These are phyloP conservation scores for Pristionchus japonicus DNA, from an alignment of 2,888 invertebrate species.

Conservation along the genomic window DNA sequence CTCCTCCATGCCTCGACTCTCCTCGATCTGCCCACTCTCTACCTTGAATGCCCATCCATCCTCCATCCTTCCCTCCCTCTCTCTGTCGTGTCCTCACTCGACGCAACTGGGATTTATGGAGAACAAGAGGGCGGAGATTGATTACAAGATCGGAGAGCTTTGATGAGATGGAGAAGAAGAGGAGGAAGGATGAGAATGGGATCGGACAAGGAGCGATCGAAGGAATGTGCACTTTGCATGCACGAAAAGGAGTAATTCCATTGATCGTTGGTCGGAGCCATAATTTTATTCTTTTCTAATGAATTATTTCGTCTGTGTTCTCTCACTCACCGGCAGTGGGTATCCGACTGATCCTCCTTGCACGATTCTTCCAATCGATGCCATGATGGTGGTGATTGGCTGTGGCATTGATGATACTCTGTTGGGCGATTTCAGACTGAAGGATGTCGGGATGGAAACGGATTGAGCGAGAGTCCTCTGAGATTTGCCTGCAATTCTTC, in stretches of 20 bases:
- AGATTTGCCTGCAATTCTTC: constrained; percentile 53
- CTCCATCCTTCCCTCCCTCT: background rate
- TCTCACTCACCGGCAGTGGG: constrained; percentile 36
- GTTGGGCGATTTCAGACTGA: background rate
- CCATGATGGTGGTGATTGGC: background rate
- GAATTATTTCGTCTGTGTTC: too few relatives aligned
- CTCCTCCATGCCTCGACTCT: background rate
- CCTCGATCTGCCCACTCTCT: background rate
- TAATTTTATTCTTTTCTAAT: too few relatives aligned
- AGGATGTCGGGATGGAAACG: constrained; percentile 51
- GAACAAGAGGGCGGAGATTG: constrained; percentile 38
- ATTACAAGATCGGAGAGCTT: background rate
- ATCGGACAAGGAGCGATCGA: background rate
- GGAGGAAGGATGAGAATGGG: background rate
- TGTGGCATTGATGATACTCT: background rate
- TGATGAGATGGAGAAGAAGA: background rate
- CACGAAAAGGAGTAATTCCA: background rate
- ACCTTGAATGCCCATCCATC: background rate
- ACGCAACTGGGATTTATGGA: constrained; percentile 4
- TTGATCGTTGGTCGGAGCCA: background rate
- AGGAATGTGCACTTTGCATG: background rate
- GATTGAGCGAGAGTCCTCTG: constrained; percentile 62
- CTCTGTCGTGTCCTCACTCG: constrained; percentile 22
- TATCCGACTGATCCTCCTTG: constrained; percentile 41
- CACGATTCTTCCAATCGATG: constrained; percentile 37